Conservation (phyloP, 2,113 vertebrate genomes). For the Neoarius graeffei region DNA sequence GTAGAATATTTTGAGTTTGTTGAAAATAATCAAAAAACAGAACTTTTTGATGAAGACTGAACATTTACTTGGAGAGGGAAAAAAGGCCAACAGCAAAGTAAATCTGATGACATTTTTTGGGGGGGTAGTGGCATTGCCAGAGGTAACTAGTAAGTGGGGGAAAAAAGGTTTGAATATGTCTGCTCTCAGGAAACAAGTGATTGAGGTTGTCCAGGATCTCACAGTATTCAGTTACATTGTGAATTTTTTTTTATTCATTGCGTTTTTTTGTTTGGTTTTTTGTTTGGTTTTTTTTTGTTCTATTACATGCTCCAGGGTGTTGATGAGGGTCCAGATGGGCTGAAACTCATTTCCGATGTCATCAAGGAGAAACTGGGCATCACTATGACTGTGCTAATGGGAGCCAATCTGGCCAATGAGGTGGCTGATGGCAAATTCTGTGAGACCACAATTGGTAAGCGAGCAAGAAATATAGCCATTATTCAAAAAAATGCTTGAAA, state of each 20-base stretch:
- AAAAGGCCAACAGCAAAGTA: neutral
- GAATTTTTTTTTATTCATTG: neutral
- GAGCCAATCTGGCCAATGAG: conserved; percentile 94
- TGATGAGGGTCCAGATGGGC: conserved; percentile 87
- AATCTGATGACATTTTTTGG: neutral
- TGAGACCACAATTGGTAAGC: conserved; percentile 93
- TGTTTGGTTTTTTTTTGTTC: neutral
- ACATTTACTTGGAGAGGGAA: neutral
- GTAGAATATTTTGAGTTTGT: neutral
- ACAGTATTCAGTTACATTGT: neutral
- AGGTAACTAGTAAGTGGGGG: neutral
- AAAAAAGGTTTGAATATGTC: neutral
- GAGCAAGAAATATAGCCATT: neutral
- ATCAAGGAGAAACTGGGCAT: conserved; percentile 86
- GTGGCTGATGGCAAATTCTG: conserved; percentile 97
- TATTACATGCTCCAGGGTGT: conserved; percentile 78
- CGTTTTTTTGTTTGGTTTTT: neutral
- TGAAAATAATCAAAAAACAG: neutral
- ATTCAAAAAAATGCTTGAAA: neutral
- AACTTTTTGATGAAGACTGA: neutral
- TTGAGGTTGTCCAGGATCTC: neutral
- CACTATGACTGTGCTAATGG: conserved; percentile 90
- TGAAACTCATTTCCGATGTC: conserved; percentile 94
- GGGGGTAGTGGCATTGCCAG: neutral
- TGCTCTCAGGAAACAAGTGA: neutral